Evolutionary conservation across 1,140 invertebrate species (phyloP).

Genomic region (Anastatus disparis): DNA sequence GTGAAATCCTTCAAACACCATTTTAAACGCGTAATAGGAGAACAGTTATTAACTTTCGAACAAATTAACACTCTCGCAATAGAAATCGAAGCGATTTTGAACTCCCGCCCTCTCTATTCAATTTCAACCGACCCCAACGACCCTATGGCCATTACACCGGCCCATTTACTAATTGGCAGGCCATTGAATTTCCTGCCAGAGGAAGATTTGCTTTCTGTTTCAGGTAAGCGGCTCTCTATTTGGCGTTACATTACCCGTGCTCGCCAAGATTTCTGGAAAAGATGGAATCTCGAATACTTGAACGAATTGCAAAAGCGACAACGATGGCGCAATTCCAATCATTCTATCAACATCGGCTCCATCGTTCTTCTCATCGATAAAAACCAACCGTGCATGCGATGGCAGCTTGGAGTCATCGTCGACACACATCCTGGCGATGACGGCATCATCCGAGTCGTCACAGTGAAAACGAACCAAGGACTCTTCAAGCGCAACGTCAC

Average conservation of each 20-base stretch:
- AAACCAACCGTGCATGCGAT: neutral
- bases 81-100: too few species aligned
- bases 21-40: neutral
- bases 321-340: neutral
- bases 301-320: constrained; percentile 10
- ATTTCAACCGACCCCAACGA: constrained; percentile 5
- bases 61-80: too few species aligned
- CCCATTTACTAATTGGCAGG: constrained; percentile 23
- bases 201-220: neutral
- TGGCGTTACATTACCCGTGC: neutral
- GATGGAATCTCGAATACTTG: constrained; percentile 9
- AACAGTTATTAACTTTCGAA: too few species aligned
- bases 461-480: constrained; percentile 41
- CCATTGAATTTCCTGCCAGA: neutral
- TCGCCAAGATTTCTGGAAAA: neutral
- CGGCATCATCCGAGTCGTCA: constrained; percentile 31
- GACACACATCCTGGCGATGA: constrained; percentile 22
- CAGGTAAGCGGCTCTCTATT: neutral
- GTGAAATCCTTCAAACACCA: constrained; percentile 34
- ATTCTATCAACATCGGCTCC: neutral
- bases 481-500: constrained; percentile 47
- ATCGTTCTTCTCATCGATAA: neutral
- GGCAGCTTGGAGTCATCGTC: constrained; percentile 13
- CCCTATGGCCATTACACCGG: constrained; percentile 2
- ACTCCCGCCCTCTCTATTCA: constrained; percentile 7